Evolutionary conservation across 2,113 vertebrate genomes (phyloP).

Genomic region (Glaucidium brasilianum): DNA sequence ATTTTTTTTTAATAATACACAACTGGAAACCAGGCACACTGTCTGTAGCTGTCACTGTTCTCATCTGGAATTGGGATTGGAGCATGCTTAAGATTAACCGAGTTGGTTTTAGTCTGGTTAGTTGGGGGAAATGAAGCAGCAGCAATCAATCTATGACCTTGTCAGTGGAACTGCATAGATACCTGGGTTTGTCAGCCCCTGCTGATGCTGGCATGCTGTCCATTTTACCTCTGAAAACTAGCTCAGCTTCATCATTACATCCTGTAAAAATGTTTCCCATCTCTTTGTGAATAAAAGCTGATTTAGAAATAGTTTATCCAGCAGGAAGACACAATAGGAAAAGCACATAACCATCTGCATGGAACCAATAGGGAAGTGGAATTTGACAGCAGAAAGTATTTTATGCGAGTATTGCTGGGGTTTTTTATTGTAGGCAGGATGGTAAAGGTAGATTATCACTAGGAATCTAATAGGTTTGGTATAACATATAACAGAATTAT

Average conservation of each 20-base stretch:
- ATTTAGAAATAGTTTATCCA: neutral
- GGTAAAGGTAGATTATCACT: neutral
- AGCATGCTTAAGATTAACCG: neutral
- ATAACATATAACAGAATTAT: too few species aligned
- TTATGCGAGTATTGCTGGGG: neutral
- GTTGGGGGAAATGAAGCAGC: neutral
- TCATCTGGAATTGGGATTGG: neutral
- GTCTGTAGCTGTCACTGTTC: neutral
- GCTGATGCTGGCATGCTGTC: neutral
- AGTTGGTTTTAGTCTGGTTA: neutral
- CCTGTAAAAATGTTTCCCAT: neutral
- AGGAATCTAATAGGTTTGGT: neutral
- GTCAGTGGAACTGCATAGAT: neutral
- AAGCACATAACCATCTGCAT: neutral
- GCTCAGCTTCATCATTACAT: neutral
- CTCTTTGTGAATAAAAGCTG: neutral
- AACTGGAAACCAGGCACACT: neutral
- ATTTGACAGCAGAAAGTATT: neutral
- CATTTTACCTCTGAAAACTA: neutral
- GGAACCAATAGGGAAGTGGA: neutral
- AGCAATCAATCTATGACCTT: neutral
- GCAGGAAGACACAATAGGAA: neutral
- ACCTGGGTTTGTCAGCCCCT: neutral
- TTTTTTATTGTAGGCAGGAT: neutral
- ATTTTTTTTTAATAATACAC: neutral